Percentiles rank a stretch among this genome's conserved stretches.
Evolutionary conservation across 2,113 vertebrate species (phyloP).

Genomic region (Macquaria australasica): DNA sequence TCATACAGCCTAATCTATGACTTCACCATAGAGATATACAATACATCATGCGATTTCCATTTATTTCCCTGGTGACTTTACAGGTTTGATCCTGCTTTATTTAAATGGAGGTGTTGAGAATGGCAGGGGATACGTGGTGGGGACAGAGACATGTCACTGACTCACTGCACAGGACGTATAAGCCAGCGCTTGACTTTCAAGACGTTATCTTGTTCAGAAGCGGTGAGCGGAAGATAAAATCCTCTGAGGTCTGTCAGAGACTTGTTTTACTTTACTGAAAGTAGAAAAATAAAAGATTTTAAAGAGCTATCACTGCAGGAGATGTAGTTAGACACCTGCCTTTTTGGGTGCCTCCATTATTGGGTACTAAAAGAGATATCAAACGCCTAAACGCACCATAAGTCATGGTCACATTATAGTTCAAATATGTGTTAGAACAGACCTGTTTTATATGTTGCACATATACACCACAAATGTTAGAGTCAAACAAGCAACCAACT

Average conservation of each 20-base stretch:
- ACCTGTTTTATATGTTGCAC: background rate
- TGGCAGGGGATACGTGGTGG: background rate
- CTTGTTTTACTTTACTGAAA: background rate
- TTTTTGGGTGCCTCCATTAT: background rate
- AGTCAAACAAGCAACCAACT: slow-evolving; percentile 23
- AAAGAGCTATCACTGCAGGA: background rate
- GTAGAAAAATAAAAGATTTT: background rate
- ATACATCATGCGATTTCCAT: background rate
- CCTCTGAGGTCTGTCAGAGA: background rate
- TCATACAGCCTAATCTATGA: background rate
- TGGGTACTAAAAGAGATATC: background rate
- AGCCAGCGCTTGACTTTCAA: background rate
- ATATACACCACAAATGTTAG: background rate
- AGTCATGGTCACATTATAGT: background rate
- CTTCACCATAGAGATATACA: background rate
- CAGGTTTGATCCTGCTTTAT: background rate
- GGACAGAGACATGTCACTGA: background rate
- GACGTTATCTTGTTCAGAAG: background rate
- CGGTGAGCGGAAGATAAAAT: background rate
- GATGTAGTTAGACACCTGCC: too few species aligned
- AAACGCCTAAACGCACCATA: background rate
- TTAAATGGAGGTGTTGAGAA: background rate
- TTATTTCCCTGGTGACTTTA: background rate
- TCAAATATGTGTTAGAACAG: background rate
- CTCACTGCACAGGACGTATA: background rate